A percentile compares a stretch with the other conserved stretches of the same genome.
Evolutionary conservation across 2,113 vertebrate species (phyloP).

Genomic region (Burhinus bistriatus): DNA sequence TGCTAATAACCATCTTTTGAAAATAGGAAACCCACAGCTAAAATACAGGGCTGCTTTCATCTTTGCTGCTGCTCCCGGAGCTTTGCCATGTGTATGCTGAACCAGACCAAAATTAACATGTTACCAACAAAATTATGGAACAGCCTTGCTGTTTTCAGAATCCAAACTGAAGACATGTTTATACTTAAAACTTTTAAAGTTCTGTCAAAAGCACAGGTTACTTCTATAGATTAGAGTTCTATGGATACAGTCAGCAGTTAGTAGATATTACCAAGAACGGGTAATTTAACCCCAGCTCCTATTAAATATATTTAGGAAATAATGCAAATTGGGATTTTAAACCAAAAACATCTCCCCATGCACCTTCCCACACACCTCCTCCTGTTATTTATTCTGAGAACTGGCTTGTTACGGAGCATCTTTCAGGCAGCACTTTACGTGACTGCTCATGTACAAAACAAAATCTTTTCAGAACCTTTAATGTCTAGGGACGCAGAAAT

Average conservation of each 20-base stretch:
- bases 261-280: neutral
- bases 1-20: neutral
- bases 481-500: neutral
- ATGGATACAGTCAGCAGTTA: neutral
- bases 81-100: neutral
- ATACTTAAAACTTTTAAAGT: neutral
- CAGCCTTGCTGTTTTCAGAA: neutral
- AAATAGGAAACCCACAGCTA: neutral
- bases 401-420: neutral
- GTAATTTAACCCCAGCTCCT: neutral
- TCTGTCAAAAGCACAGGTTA: conserved; percentile 5
- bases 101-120: neutral
- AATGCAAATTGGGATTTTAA: neutral
- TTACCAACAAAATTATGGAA: neutral
- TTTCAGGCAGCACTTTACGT: neutral
- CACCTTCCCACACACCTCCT: neutral
- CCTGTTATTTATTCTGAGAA: neutral
- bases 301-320: neutral
- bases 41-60: neutral
- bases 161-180: neutral
- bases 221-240: neutral
- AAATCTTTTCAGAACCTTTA: neutral
- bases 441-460: neutral
- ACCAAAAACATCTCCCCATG: neutral
- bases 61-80: neutral